These are phyloP conservation scores for Carassius carassius DNA, from an alignment of 2,113 vertebrate genomes.

Conservation along the genomic window DNA sequence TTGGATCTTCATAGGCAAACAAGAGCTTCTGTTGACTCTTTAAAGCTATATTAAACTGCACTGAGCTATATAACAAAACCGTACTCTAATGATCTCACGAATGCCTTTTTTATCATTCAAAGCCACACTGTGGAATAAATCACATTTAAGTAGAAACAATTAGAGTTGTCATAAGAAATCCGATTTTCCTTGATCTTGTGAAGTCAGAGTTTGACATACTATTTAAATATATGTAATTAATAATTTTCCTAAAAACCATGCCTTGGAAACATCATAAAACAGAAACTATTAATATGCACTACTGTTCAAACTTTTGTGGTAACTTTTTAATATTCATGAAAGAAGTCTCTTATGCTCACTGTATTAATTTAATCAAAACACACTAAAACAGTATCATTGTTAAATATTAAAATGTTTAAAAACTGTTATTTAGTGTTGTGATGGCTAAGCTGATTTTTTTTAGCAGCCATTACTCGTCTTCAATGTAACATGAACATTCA, in stretches of 20 bases:
- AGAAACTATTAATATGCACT: background rate
- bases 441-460: no score
- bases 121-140: background rate
- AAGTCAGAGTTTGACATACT: background rate
- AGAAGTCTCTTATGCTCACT: no score
- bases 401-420: background rate
- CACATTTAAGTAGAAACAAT: background rate
- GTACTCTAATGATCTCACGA: background rate
- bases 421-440: no score
- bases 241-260: background rate
- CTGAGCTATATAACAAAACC: background rate
- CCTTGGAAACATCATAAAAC: background rate
- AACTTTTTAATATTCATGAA: no score
- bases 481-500: no score
- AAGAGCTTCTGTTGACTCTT: background rate
- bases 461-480: no score
- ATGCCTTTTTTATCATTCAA: background rate
- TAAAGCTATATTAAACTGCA: background rate
- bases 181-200: background rate
- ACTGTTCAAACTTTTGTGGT: background rate
- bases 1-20: slow-evolving; percentile 16
- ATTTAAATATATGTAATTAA: no score
- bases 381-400: background rate
- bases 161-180: background rate
- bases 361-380: no score